Base-by-base conservation (phyloP, 2,797 vertebrate species). In the Spea hammondii region DNA sequence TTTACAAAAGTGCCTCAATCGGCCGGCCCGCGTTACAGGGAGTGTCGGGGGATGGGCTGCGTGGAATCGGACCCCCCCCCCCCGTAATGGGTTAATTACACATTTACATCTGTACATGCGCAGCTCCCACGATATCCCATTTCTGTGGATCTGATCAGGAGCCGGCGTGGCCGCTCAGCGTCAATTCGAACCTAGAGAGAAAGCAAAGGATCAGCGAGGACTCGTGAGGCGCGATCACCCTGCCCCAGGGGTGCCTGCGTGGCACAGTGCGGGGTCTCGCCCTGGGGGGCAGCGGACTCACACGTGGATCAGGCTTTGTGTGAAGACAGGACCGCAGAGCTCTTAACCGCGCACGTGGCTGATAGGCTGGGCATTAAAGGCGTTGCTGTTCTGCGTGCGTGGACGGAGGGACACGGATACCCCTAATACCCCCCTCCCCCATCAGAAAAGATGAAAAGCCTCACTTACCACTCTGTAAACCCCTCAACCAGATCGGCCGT, bases 401-500 rank as follows among this genome's bases (percentile, higher is more conserved):
- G 14, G 14, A 11, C 7, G 17, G 60, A 10, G 17, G n/a, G 14
- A 32, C 60, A 64, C 4, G 5, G 6, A 64, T 32, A 17, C 32
- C 60, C 5, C n/a, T 66, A 46, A 32, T 45, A 45, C 10, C 4
- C 4, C 65, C 10, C 9, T 4, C 45, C 4, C 65, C 10, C 9
- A 11, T 11, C 44, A 46, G 65, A 9, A 46, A 9, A 4, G 3
- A 45, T 4, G 14, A 46, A 57, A 7, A 1, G 2, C 32, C 32
- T 2, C 4, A 67, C 91, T 85, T 90, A 99, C 97, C 97, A 98
- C 1, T 93, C 90, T 68, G 94, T 92, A 85, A 93, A 86, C 11
- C 97, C 95, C 88, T 89, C 95, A 67, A 77, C 78, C 74, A 99
- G 82, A 86, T 99, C 95, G 77, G 95, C 74, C 84, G 91, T 90